Evolutionary conservation across 1,140 invertebrate species (phyloP).

Genomic region (Nixonia krombeini): DNA sequence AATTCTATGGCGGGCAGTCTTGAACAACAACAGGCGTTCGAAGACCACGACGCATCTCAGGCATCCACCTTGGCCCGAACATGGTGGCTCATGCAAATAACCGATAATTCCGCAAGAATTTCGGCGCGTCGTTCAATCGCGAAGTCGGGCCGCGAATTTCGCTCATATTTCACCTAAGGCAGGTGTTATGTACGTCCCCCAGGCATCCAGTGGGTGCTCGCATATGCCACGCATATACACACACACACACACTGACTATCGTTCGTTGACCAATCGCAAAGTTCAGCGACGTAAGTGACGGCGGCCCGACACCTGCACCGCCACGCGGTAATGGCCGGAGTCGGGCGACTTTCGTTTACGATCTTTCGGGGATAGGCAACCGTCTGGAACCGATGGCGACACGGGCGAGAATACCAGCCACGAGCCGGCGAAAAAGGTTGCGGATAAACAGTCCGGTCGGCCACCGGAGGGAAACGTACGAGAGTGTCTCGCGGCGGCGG

Average conservation of each 20-base stretch:
- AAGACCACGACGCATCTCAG: conserved; percentile 21
- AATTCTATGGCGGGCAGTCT: neutral
- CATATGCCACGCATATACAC: neutral
- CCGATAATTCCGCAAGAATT: conserved; percentile 35
- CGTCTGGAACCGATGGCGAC: conserved; percentile 9
- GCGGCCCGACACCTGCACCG: neutral
- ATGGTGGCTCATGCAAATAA: conserved; percentile 13
- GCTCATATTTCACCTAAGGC: conserved; percentile 13
- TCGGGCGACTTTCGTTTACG: conserved; percentile 5
- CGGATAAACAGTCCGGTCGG: conserved; percentile 24
- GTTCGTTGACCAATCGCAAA: conserved; percentile 2
- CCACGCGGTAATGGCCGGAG: neutral
- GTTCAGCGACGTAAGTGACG: neutral
- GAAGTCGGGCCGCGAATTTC: conserved; percentile 17
- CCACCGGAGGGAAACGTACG: conserved; percentile 20
- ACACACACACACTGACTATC: neutral
- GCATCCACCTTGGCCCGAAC: conserved; percentile 1
- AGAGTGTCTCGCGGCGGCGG: neutral
- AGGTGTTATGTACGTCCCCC: neutral
- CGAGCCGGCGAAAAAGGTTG: neutral
- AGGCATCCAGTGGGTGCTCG: neutral
- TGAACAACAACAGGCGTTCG: neutral
- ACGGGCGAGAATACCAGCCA: neutral
- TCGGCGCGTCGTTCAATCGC: conserved; percentile 6
- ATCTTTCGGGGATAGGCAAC: conserved; percentile 8